These are phyloP conservation scores for Pterocles burchelli DNA, from an alignment of 2,113 vertebrate genomes.

Conservation along the genomic window DNA sequence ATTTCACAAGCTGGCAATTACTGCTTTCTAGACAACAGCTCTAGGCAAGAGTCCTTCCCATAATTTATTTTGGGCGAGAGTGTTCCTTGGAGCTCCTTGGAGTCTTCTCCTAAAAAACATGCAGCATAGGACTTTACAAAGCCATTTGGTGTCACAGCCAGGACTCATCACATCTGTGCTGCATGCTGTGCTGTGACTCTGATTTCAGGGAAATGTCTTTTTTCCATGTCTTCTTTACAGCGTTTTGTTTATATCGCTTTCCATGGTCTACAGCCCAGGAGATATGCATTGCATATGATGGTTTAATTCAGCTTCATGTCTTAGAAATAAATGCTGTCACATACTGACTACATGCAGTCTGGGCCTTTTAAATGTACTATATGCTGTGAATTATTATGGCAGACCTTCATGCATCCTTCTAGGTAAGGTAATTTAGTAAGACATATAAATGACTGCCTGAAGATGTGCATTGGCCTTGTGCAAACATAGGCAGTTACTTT, in stretches of 20 bases:
- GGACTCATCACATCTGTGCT: not conserved
- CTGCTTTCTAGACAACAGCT: not conserved
- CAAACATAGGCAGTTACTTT: not conserved
- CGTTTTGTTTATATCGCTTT: not conserved
- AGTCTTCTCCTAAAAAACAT: not conserved
- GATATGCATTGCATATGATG: fast-evolving
- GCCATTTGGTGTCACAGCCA: not conserved
- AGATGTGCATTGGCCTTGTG: not conserved
- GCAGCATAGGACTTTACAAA: not conserved
- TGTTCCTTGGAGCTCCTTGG: not conserved
- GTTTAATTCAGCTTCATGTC: not conserved
- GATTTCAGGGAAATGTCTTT: not conserved
- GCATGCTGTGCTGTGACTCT: not conserved
- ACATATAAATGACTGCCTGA: not conserved
- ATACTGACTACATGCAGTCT: not conserved
- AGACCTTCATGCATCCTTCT: not conserved
- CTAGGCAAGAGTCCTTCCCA: not conserved
- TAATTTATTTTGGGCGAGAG: not conserved
- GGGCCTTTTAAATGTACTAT: not conserved
- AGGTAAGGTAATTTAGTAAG: not conserved
- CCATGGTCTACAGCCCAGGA: not conserved
- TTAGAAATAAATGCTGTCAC: not conserved
- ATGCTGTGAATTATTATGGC: not conserved
- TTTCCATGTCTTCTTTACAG: not conserved
- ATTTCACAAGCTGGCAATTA: not conserved